phyloP scores from a whole-genome alignment of 2,797 vertebrate species.

The Hypotaenidia okinawae region DNA sequence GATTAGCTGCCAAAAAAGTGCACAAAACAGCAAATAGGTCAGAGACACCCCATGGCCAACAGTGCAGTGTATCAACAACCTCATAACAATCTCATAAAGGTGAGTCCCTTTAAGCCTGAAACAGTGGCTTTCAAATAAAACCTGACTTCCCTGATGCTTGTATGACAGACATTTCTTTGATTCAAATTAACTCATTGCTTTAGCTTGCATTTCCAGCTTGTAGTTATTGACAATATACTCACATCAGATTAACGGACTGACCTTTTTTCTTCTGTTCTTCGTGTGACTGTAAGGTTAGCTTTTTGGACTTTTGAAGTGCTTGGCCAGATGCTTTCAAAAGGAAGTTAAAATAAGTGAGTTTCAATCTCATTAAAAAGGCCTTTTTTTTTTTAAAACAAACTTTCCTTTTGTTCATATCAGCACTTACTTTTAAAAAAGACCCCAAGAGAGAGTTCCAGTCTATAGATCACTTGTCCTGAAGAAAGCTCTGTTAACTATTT shows the following conservation, averaged over 20 bases:
- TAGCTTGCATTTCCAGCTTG: background rate
- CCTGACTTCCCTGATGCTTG: background rate
- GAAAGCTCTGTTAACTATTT: slow-evolving; percentile 71
- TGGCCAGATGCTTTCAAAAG: slow-evolving; percentile 64
- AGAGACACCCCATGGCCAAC: background rate
- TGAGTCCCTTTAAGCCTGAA: background rate
- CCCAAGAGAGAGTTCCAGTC: slow-evolving; percentile 62
- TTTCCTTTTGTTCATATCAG: slow-evolving; percentile 70
- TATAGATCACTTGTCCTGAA: slow-evolving; percentile 61
- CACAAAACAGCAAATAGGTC: background rate
- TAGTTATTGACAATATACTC: slow-evolving; percentile 43
- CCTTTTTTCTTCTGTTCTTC: slow-evolving; percentile 28
- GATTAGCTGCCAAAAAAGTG: background rate
- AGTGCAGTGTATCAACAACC: background rate
- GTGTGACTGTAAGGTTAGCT: slow-evolving; percentile 38
- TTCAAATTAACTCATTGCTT: slow-evolving; percentile 10
- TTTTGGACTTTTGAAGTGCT: slow-evolving; percentile 59
- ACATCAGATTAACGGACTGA: background rate
- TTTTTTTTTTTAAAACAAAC: slow-evolving; percentile 40
- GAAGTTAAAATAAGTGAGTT: slow-evolving; percentile 48
- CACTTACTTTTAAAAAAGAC: slow-evolving; percentile 69
- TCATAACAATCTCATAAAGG: background rate
- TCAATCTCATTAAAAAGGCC: slow-evolving; percentile 65
- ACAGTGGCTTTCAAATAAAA: background rate
- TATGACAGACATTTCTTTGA: background rate